Evolutionary conservation across 2,888 invertebrate genomes (phyloP).

Genomic region (Myopa tessellatipennis): DNA sequence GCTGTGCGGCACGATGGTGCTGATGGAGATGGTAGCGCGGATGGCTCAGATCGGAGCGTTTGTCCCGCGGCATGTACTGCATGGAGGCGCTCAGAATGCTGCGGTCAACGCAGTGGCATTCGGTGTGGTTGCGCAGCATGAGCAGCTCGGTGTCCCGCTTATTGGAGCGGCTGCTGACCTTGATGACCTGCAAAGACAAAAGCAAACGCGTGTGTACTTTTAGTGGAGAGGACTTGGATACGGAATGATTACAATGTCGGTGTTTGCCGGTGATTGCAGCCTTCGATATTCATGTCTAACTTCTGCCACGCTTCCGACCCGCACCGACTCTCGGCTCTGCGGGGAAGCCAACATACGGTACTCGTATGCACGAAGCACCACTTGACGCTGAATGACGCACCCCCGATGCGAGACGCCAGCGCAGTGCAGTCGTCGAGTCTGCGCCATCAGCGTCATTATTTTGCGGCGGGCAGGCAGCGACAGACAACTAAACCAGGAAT

Average conservation of each 20-base stretch:
- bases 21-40: slow-evolving; percentile 38
- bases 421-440: slow-evolving; percentile 17
- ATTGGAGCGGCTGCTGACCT: slow-evolving; percentile 32
- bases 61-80: slow-evolving; percentile 37
- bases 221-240: no score
- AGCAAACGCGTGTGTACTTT: neutral
- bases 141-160: slow-evolving; percentile 47
- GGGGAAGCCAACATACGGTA: no score
- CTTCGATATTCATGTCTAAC: neutral
- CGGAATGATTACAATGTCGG: neutral
- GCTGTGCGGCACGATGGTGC: slow-evolving; percentile 22
- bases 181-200: slow-evolving; percentile 37
- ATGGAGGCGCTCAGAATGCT: slow-evolving; percentile 42
- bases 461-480: neutral
- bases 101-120: slow-evolving; percentile 61
- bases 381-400: neutral
- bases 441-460: slow-evolving; percentile 4
- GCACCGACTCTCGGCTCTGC: neutral
- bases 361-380: neutral
- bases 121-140: slow-evolving; percentile 62
- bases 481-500: neutral
- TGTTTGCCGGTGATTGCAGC: neutral
- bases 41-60: slow-evolving; percentile 44
- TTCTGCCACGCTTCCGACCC: neutral
- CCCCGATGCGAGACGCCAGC: neutral